Base-by-base conservation (phyloP, 2,797 vertebrate genomes). In the Cyprinella venusta region DNA sequence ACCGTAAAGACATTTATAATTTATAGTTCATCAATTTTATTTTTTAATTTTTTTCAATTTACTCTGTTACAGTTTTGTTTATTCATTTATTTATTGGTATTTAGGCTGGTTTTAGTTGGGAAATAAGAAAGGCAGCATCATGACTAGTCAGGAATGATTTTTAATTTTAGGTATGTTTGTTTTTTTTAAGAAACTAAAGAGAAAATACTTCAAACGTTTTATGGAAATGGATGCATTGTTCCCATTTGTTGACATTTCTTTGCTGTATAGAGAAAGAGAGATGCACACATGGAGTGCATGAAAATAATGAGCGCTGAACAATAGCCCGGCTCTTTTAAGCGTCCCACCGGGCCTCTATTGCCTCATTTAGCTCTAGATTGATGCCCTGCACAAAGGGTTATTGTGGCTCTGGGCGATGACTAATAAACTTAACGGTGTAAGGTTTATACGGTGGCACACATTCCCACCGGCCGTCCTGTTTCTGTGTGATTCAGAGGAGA, bases 351-450 rank as follows among this genome's bases (percentile, higher is more conserved):
- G 69, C 38, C 33, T 42, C 30, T 74, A 63, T 64, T 72, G 42
- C 26, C 70, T 86, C 76, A 77, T 83, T 65, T 84, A 82, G 64
- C 70, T 80, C 33, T 56, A 45, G 82, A 85, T 80, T 82, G 65
- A 87, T 85, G 70, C 74, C 30, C 52, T 8, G 40, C 82, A 82
- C 82, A 83, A 69, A 69, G 65, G 54, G 45, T 30, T 79, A 65
- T 86, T 86, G 72, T 84, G 64, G 75, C 40, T 84, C 59, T 71
- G 38, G 67, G 76, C 76, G 18, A 18, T 65, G 81, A 80, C 75
- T 69, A 81, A 79, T 84, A 79, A 89, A 84, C 63, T 84, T 70
- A 84, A 79, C 80, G 61, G 78, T 82, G 74, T 86, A 81, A 86
- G 81, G 42, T 84, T 86, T 88, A 56, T 81, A 48, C 74, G 79